Conservation (phyloP, 2,797 vertebrate genomes). For the Aselliscus stoliczkanus region DNA sequence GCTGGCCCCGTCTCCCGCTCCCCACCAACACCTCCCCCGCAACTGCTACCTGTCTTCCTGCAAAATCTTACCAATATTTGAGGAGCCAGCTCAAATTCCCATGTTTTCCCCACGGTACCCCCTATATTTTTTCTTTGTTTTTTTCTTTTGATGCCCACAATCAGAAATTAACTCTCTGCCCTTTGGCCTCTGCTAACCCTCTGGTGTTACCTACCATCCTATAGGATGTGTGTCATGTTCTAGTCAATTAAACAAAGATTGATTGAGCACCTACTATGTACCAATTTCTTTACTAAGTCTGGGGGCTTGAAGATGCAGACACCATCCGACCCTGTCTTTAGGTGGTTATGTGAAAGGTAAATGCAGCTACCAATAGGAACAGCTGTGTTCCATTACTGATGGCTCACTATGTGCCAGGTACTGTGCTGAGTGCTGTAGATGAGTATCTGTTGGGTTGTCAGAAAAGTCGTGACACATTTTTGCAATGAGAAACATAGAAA, state of each 20-base stretch:
- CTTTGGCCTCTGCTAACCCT: background rate
- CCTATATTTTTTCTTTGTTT: background rate
- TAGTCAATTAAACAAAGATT: background rate
- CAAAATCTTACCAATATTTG: background rate
- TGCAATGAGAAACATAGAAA: too few species aligned
- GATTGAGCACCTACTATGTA: background rate
- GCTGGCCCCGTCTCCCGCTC: rapidly evolving
- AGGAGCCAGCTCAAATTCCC: background rate
- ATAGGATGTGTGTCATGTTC: background rate
- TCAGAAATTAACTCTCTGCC: background rate
- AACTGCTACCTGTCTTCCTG: background rate
- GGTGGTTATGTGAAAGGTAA: background rate
- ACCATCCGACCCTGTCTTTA: background rate
- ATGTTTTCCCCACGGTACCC: too few species aligned
- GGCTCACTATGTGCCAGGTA: background rate
- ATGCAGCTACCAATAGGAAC: rapidly evolving
- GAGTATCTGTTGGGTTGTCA: too few species aligned
- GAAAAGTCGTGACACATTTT: too few species aligned
- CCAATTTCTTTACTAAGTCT: background rate
- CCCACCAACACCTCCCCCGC: rapidly evolving
- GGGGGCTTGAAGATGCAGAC: background rate
- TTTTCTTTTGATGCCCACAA: background rate
- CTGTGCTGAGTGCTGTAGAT: background rate
- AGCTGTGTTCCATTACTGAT: background rate
- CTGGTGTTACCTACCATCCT: background rate